Evolutionary conservation across 2,888 invertebrate species (phyloP).

Genomic region (Morinoia aosen): DNA sequence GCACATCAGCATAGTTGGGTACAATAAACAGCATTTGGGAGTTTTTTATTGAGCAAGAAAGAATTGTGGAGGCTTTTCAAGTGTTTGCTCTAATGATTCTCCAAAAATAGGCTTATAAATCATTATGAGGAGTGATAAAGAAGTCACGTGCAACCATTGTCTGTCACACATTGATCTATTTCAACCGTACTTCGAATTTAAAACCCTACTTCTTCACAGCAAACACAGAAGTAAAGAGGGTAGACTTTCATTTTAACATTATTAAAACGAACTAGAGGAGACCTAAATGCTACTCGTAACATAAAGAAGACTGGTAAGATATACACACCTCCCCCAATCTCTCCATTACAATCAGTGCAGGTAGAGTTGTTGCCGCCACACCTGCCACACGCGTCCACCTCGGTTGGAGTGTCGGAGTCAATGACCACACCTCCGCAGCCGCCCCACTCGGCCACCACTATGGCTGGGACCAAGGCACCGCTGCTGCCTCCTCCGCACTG

Average conservation of each 20-base stretch:
- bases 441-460: slow-evolving; percentile 49
- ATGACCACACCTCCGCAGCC: slow-evolving; percentile 56
- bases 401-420: background rate
- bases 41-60: background rate
- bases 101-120: background rate
- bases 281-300: no score
- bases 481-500: slow-evolving; percentile 39
- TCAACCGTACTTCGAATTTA: background rate
- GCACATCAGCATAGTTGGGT: background rate
- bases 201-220: background rate
- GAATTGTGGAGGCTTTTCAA: background rate
- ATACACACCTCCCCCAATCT: slow-evolving; percentile 57
- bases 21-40: background rate
- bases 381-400: slow-evolving; percentile 57
- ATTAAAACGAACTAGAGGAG: no score
- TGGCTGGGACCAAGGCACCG: slow-evolving; percentile 48
- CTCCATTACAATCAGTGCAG: slow-evolving; percentile 57
- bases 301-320: background rate
- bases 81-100: background rate
- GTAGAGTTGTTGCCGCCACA: slow-evolving; percentile 59
- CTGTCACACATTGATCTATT: background rate
- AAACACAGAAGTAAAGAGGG: background rate
- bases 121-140: background rate
- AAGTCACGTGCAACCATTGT: background rate
- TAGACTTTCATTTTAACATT: background rate